These are phyloP conservation scores for Pyrochroa serraticornis DNA, from an alignment of 2,888 invertebrate genomes.

Conservation along the genomic window DNA sequence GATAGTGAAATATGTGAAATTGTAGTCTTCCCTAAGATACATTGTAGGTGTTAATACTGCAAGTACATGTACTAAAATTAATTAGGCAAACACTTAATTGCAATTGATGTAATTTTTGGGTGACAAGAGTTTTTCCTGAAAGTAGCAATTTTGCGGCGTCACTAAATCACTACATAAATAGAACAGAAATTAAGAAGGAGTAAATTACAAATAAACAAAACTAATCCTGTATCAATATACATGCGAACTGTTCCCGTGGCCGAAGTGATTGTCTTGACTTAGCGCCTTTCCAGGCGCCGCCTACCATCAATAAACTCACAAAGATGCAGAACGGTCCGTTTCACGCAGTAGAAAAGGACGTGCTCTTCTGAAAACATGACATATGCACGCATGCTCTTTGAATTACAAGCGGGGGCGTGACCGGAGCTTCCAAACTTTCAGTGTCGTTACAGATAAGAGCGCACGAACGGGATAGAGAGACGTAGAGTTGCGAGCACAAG, in stretches of 20 bases:
- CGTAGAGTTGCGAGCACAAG: slow-evolving; percentile 38
- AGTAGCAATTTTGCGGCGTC: not conserved
- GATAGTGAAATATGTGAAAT: too few relatives aligned
- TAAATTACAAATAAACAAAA: slow-evolving; percentile 45
- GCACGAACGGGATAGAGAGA: slow-evolving; percentile 32
- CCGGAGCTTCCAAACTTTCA: slow-evolving; percentile 43
- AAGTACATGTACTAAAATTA: too few relatives aligned
- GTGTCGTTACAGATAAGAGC: slow-evolving; percentile 43
- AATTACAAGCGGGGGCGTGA: slow-evolving; percentile 50
- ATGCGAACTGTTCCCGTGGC: slow-evolving; percentile 35
- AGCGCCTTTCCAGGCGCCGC: slow-evolving; percentile 54
- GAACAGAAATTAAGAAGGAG: slow-evolving; percentile 44
- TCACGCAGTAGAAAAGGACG: slow-evolving; percentile 39
- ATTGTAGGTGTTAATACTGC: too few relatives aligned
- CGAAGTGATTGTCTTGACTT: slow-evolving; percentile 56
- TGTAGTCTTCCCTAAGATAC: too few relatives aligned
- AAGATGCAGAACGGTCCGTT: slow-evolving; percentile 36
- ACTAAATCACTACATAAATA: slow-evolving; percentile 29
- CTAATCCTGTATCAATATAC: slow-evolving; percentile 55
- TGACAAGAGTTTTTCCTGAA: too few relatives aligned
- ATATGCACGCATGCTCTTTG: slow-evolving; percentile 52
- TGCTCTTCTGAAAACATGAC: slow-evolving; percentile 41
- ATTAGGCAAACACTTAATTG: too few relatives aligned
- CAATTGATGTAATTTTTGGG: too few relatives aligned
- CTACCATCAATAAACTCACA: slow-evolving; percentile 50